A percentile compares a stretch with the other conserved stretches of the same genome.
Conservation (phyloP, 2,113 vertebrate species). For the Phrynocephalus versicolor region DNA sequence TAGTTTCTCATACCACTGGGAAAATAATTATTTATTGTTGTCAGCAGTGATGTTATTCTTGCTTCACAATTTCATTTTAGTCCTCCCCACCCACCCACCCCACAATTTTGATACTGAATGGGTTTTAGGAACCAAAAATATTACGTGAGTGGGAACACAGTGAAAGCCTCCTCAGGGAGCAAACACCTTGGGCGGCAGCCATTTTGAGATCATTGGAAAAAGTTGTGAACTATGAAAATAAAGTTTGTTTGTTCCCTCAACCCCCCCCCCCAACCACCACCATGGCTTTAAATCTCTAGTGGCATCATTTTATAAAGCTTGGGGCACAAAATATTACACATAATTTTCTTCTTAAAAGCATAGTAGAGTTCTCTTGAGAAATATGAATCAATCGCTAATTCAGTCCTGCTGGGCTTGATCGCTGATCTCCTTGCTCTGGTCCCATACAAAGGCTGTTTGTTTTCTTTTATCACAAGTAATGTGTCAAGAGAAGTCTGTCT, state of each 20-base stretch:
- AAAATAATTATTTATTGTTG: too few species aligned
- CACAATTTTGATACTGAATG: neutral
- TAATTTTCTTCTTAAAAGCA: conserved; percentile 15
- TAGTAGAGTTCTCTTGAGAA: conserved; percentile 6
- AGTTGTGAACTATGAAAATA: neutral
- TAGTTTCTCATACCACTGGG: neutral
- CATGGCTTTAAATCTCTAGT: neutral
- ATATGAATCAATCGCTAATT: conserved; percentile 14
- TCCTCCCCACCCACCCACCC: neutral
- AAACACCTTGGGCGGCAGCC: neutral
- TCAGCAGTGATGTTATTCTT: neutral
- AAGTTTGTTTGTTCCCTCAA: neutral
- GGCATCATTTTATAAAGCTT: conserved; percentile 15
- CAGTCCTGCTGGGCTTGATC: neutral
- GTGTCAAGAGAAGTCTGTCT: conserved; percentile 4
- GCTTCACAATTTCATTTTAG: neutral
- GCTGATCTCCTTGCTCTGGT: conserved; percentile 7
- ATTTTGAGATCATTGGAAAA: neutral
- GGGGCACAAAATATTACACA: conserved; percentile 15
- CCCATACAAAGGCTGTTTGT: neutral
- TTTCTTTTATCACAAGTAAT: conserved; percentile 15
- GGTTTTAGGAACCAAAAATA: neutral
- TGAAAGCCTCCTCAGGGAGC: neutral
- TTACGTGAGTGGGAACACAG: neutral
- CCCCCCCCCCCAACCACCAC: too few species aligned